phyloP scores from a whole-genome alignment of 2,888 invertebrate genomes.

The Euzetes globulus region DNA sequence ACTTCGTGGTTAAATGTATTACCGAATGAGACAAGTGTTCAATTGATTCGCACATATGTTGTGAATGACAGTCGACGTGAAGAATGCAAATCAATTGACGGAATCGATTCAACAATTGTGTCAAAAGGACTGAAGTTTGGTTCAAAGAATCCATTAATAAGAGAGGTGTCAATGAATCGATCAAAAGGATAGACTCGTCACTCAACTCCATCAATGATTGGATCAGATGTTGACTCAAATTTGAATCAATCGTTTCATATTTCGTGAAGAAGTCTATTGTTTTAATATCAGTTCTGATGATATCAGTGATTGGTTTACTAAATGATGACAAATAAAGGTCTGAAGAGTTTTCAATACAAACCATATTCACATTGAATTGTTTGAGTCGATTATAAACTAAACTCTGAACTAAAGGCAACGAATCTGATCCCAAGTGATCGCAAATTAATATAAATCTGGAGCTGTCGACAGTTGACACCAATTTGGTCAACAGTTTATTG shows the following conservation, averaged over 20 bases:
- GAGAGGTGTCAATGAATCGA: conserved; percentile 21
- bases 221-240: neutral
- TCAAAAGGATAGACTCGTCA: neutral
- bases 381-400: conserved; percentile 9
- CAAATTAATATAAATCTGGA: conserved; percentile 14
- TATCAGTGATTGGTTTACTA: neutral
- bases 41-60: neutral
- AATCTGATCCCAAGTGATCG: neutral
- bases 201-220: neutral
- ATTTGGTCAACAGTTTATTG: conserved; percentile 2
- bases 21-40: conserved; percentile 11
- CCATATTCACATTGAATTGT: neutral
- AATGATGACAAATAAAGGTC: neutral
- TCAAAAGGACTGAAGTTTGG: neutral
- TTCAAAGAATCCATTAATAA: neutral
- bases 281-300: neutral
- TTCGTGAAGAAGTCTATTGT: conserved; percentile 1
- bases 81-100: conserved; percentile 15
- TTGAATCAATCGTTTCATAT: neutral
- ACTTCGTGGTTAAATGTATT: neutral
- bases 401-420: neutral
- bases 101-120: neutral
- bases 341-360: neutral
- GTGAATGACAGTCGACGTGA: conserved; percentile 21
- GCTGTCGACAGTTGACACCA: neutral